These are phyloP conservation scores for Macrochelys suwanniensis DNA, from an alignment of 2,797 vertebrate genomes.

Conservation along the genomic window DNA sequence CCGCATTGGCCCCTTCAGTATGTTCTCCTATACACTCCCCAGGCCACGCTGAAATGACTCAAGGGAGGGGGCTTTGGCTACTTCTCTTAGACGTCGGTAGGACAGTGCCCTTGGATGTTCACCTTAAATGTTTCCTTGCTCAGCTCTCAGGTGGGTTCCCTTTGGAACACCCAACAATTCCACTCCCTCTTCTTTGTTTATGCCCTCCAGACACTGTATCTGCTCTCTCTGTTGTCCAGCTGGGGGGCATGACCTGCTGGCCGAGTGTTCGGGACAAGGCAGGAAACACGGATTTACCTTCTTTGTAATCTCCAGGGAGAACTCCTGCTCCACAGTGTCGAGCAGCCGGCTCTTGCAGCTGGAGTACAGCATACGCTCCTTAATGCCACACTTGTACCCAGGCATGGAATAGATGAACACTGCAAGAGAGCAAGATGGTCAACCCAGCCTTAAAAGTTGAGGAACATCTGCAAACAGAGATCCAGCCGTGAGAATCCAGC, in stretches of 20 bases:
- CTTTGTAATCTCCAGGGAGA: conserved; percentile 93
- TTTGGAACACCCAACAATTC: background rate
- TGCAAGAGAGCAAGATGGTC: conserved; percentile 69
- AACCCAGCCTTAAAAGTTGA: rapidly evolving
- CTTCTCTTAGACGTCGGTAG: background rate
- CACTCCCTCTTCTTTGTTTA: background rate
- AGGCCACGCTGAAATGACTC: background rate
- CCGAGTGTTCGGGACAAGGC: background rate
- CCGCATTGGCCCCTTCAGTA: background rate
- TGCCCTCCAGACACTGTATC: rapidly evolving
- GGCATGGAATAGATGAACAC: conserved; percentile 99
- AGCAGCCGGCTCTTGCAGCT: conserved; percentile 98
- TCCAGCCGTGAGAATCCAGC: background rate
- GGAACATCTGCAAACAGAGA: background rate
- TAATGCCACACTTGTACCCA: conserved; percentile 97
- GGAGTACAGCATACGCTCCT: conserved; percentile 98
- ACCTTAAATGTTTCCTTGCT: background rate
- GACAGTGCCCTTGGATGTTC: background rate
- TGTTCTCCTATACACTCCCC: background rate
- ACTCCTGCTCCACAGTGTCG: conserved; percentile 94
- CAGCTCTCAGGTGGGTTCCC: background rate
- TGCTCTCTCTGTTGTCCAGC: background rate
- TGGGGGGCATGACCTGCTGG: background rate
- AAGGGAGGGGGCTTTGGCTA: background rate
- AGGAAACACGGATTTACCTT: conserved; percentile 84